These are phyloP conservation scores for Laterallus jamaicensis DNA, from an alignment of 2,113 vertebrate species.

Conservation along the genomic window DNA sequence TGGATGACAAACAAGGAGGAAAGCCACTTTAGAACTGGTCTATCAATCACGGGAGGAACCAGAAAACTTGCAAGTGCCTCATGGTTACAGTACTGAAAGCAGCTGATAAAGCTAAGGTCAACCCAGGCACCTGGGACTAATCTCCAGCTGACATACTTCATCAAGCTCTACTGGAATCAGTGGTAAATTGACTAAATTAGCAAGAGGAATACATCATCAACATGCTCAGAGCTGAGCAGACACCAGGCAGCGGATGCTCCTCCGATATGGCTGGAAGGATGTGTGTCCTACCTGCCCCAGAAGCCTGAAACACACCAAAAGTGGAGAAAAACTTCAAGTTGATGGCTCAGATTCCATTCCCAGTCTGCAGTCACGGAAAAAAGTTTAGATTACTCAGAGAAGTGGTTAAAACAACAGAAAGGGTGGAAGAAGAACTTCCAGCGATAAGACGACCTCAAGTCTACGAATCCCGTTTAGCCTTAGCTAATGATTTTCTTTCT, in stretches of 20 bases:
- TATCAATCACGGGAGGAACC: slow-evolving; percentile 44
- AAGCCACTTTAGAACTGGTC: slow-evolving; percentile 39
- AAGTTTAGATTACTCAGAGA: not conserved
- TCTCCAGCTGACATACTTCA: slow-evolving; percentile 56
- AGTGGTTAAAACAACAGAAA: slow-evolving; percentile 37
- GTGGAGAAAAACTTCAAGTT: not conserved
- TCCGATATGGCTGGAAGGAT: not conserved
- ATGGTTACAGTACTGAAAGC: slow-evolving; percentile 47
- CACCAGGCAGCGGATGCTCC: not conserved
- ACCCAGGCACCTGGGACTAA: slow-evolving; percentile 54
- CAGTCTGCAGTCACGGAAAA: not conserved
- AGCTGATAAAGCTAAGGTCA: slow-evolving; percentile 63
- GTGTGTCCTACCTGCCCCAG: not conserved
- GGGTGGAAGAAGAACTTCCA: slow-evolving; percentile 45
- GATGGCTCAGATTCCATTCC: not conserved
- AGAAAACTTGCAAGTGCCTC: slow-evolving; percentile 50
- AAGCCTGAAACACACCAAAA: not conserved
- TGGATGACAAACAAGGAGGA: not conserved
- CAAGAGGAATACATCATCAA: not conserved
- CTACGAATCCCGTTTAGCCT: not conserved
- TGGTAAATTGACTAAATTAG: slow-evolving; percentile 21
- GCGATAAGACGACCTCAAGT: slow-evolving; percentile 26
- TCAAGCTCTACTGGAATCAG: slow-evolving; percentile 47
- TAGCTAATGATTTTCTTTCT: slow-evolving; percentile 51
- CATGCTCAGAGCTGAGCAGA: not conserved